Base-by-base conservation (phyloP, 1,140 invertebrate genomes). In the Bombus soroeensis region DNA sequence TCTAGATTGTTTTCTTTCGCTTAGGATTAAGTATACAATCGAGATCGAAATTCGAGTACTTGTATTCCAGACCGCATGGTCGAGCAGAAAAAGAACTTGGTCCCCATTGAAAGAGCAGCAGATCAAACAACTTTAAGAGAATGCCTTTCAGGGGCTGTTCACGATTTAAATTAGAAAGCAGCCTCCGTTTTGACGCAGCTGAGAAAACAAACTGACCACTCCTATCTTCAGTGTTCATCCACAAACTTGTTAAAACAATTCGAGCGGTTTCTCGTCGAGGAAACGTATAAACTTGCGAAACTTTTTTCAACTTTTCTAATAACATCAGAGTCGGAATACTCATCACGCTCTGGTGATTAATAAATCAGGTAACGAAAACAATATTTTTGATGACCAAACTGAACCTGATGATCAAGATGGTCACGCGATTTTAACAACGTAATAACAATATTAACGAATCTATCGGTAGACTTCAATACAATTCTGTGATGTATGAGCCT, bases 161-260 rank as follows among this genome's bases (percentile, higher is more conserved):
- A 57, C 72, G 22, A 85, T 83, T 89, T 89, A 89, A 83, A 86
- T 89, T 86, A 89, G 72, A 64, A 59, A 64, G 18, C 32, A 22
- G n/a, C 43, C 32, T 75, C 57, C 43, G 34, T 73, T 74, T 83
- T 37, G 6, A 59, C 75, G 37, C 10, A 18, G 3, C 43, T 43
- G 75, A 72, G 43, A 39, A 79, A 84, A 84, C 39, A 84, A 71
- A 79, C 64, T 34, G 22, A 13, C 53, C n/a, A 62, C 41, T 43
- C 37, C 32, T 12, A 53, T 18, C 13, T 34, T 25, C 39, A 1
- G 66, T 18, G 37, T 59, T 28, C n/a, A 37, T 47, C 34, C 34
- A 25, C 41, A 25, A 80, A 80, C 53, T 79, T 72, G 75, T 62
- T 72, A 64, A 80, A 85, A 64, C 76, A 47, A 22, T 57, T 39